These are phyloP conservation scores for Marasmarcha lunaedactyla DNA, from an alignment of 2,888 invertebrate species.

Conservation along the genomic window DNA sequence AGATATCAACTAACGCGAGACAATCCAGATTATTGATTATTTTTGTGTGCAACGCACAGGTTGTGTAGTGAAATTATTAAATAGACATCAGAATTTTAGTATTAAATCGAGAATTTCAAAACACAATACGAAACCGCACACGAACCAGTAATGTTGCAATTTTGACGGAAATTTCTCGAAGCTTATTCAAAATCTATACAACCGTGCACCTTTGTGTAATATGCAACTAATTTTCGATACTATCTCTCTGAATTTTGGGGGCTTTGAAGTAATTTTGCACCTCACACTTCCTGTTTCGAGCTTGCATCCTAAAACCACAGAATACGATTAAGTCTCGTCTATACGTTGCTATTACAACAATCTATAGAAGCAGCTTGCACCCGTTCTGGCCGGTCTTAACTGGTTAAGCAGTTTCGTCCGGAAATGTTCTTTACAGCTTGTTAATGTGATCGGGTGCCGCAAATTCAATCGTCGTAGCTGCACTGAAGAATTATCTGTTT, in stretches of 20 bases:
- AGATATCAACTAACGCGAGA: too few relatives aligned
- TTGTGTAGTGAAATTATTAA: too few relatives aligned
- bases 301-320: slow-evolving; percentile 32
- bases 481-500: slow-evolving; percentile 9
- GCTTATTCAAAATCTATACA: too few relatives aligned
- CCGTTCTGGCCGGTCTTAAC: slow-evolving; percentile 27
- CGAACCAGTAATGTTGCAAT: too few relatives aligned
- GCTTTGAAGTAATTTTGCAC: slow-evolving; percentile 30
- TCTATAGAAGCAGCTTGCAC: slow-evolving; percentile 17
- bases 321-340: slow-evolving; percentile 39
- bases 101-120: too few relatives aligned
- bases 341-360: slow-evolving; percentile 33
- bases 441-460: slow-evolving; percentile 52
- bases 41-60: too few relatives aligned
- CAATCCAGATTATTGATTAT: too few relatives aligned
- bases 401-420: slow-evolving; percentile 42
- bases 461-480: slow-evolving; percentile 30
- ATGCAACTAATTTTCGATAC: too few relatives aligned
- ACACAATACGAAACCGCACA: too few relatives aligned
- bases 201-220: too few relatives aligned
- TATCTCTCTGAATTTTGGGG: slow-evolving; percentile 11
- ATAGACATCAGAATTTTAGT: too few relatives aligned
- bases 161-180: too few relatives aligned
- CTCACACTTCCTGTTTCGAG: slow-evolving; percentile 19
- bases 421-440: slow-evolving; percentile 49